Evolutionary conservation across 1,140 invertebrate genomes (phyloP).

Genomic region (Sitobion miscanthi): DNA sequence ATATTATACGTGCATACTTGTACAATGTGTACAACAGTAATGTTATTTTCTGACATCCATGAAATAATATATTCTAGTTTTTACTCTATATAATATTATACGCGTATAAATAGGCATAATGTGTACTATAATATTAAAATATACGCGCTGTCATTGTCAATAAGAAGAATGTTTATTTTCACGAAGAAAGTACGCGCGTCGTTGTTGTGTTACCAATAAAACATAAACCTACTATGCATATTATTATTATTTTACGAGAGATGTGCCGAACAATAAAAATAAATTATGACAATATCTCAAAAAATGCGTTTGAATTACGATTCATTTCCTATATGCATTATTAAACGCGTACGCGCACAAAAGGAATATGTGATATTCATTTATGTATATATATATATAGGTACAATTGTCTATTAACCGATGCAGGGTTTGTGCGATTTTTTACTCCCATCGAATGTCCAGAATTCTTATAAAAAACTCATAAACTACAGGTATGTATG

Average conservation of each 20-base stretch:
- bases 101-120: too few relatives aligned
- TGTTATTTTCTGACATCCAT: slow-evolving; percentile 22
- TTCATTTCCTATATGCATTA: not conserved
- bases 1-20: not conserved
- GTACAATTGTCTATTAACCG: not conserved
- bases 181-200: not conserved
- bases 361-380: not conserved
- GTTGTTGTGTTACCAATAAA: not conserved
- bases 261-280: not conserved
- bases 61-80: slow-evolving; percentile 3
- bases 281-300: not conserved
- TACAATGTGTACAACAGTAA: not conserved
- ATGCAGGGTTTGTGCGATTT: not conserved
- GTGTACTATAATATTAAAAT: not conserved
- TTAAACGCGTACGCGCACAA: not conserved
- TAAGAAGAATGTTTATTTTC: not conserved
- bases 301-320: not conserved
- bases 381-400: not conserved
- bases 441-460: not conserved
- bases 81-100: not conserved
- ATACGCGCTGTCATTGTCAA: not conserved
- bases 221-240: not conserved
- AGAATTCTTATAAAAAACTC: too few relatives aligned
- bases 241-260: not conserved
- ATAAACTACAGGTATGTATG: too few relatives aligned